phyloP scores from a whole-genome alignment of 2,113 vertebrate genomes.

The Bos taurus region ARS-UCD2.0 NC_037349.1:13145501-13146000 shows the following conservation, averaged over 20 bases:
- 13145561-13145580: not conserved
- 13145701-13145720: fast-evolving
- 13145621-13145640: fast-evolving
- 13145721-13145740: not conserved
- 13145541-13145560: not conserved
- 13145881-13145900: not conserved
- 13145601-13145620: not conserved
- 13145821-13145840: not conserved
- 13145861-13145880: not conserved
- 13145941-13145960: not conserved
- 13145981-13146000: not conserved
- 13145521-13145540: not conserved
- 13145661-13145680: not conserved
- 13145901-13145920: not conserved
- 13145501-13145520: not conserved
- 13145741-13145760: not conserved
- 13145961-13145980: not conserved
- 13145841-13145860: not conserved
- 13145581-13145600: too few species aligned
- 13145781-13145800: not conserved
- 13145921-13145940: not conserved
- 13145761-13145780: not conserved
- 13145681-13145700: fast-evolving
- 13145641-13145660: not conserved
- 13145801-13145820: not conserved